Percentiles rank a stretch among this genome's conserved stretches.
These are phyloP conservation scores for Centropus bengalensis DNA, from an alignment of 2,113 vertebrate genomes.

Conservation along the genomic window DNA sequence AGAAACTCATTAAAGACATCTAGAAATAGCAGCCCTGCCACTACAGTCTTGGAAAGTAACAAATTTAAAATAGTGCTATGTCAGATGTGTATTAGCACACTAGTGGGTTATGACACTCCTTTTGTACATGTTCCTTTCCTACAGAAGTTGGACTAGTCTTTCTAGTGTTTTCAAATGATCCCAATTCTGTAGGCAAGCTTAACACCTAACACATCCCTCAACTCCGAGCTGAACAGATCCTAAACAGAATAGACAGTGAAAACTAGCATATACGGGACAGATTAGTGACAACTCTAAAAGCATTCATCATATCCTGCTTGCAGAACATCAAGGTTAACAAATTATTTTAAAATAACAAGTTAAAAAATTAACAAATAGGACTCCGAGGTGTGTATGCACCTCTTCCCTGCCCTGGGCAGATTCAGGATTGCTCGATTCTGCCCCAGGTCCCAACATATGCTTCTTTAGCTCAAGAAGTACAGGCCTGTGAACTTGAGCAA, in stretches of 20 bases:
- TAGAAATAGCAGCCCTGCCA: background rate
- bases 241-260: background rate
- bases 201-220: background rate
- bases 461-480: background rate
- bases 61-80: rapidly evolving
- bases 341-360: too few relatives aligned
- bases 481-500: background rate
- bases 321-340: background rate
- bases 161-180: background rate
- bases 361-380: background rate
- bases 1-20: background rate
- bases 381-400: rapidly evolving
- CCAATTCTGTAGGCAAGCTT: background rate
- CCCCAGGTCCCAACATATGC: background rate
- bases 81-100: background rate
- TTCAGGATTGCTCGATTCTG: background rate
- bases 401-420: background rate
- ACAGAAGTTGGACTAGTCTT: background rate
- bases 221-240: background rate
- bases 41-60: background rate
- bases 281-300: background rate
- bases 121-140: background rate
- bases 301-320: background rate
- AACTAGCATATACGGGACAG: background rate
- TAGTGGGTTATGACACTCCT: background rate